phyloP scores from a whole-genome alignment of 2,888 invertebrate genomes.

The Drosophila tanythrix region DNA sequence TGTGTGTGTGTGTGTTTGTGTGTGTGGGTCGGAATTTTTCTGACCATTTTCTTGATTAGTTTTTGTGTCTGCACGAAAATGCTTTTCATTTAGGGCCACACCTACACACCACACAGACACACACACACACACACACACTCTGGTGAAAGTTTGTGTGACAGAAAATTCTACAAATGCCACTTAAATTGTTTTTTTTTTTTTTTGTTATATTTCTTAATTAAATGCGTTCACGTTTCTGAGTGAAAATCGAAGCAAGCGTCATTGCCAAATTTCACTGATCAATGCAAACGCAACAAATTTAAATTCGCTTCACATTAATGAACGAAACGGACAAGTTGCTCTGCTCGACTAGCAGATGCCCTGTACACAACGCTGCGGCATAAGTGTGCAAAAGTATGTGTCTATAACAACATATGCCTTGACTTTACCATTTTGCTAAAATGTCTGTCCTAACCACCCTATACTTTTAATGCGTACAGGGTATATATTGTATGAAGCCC shows the following conservation, averaged over 20 bases:
- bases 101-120: constrained; percentile 30
- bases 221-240: constrained; percentile 45
- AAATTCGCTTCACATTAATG: constrained; percentile 56
- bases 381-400: neutral
- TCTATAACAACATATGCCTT: no score
- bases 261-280: constrained; percentile 57
- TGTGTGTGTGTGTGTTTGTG: neutral
- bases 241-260: constrained; percentile 38
- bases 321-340: neutral
- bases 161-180: constrained; percentile 52
- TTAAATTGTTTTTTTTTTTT: constrained; percentile 12
- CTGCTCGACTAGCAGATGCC: neutral
- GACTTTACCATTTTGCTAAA: no score
- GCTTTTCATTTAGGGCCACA: constrained; percentile 37
- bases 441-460: neutral
- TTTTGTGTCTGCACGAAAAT: constrained; percentile 41
- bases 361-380: neutral
- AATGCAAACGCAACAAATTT: constrained; percentile 39
- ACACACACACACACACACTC: constrained; percentile 10
- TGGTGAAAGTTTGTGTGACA: constrained; percentile 49
- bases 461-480: neutral
- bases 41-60: constrained; percentile 57
- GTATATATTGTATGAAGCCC: constrained; percentile 20
- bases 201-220: constrained; percentile 36
- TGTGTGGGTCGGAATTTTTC: constrained; percentile 28